Evolutionary conservation across 2,113 vertebrate species (phyloP), one percentile per base, ranked within the genome.

Genomic region (Brienomyrus brachyistius): DNA sequence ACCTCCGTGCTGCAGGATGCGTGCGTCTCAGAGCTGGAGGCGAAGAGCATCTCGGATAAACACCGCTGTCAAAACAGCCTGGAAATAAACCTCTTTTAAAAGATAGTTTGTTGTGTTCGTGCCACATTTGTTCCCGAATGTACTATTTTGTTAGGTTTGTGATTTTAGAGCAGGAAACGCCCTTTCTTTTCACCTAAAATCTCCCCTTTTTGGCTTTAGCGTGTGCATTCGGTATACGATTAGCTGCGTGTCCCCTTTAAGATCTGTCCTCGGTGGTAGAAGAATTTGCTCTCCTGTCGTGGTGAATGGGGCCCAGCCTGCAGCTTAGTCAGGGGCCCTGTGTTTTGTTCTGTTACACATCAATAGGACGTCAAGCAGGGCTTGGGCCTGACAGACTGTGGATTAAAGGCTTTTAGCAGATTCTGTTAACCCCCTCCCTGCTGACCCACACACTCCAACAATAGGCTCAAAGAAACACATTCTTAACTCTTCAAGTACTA

Each of bases 281-380:
- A 93, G 93, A 93, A 93, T 93, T 92, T 91, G 91, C 90, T 92
- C 92, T 91, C 91, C 91, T 92, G 90, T 91, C 77, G 91, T 91
- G 92, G 92, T 93, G 93, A 92, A 92, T 92, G 92, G 90, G 92
- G 93, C 92, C 91, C 91, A 89, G 94, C 95, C 95, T 94, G 95
- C 95, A 95, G 97, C 96, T 97, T 97, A 97, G 96, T 19, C 93
- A 97, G 97, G 94, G 96, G 96, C 96, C 97, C 95, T 95, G 94
- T 97, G 97, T 97, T 98, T 97, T 96, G 97, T 95, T 96, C 95
- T 96, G 95, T 95, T 96, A 95, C 96, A 95, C 96, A 96, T 96
- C 96, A 96, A 96, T 96, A 94, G 96, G 95, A 94, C 94, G 93
- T 96, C 96, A 95, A 96, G 96, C 95, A 94, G 95, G 92, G 96